These are phyloP conservation scores for Ladona fulva DNA, from an alignment of 1,140 invertebrate species.

Conservation along the genomic window DNA sequence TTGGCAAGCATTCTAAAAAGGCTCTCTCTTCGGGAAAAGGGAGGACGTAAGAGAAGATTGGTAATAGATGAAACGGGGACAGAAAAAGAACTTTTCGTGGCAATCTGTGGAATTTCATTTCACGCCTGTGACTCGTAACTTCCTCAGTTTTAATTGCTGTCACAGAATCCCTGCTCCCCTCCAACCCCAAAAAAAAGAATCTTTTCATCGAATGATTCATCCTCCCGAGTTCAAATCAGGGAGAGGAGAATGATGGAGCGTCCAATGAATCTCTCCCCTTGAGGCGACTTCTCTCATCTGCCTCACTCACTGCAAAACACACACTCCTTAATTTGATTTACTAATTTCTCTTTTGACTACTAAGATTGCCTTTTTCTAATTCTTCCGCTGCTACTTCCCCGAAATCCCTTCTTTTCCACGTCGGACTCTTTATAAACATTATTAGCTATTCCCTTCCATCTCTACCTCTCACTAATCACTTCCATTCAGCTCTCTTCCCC, in stretches of 20 bases:
- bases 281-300: neutral
- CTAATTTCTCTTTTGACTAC: neutral
- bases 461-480: neutral
- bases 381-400: neutral
- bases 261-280: neutral
- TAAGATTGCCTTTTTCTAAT: neutral
- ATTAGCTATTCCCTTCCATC: neutral
- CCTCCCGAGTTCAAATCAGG: neutral
- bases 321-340: conserved; percentile 1
- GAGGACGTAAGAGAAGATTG: neutral
- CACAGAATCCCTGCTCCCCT: neutral
- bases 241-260: neutral
- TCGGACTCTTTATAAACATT: too few species aligned
- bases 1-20: neutral
- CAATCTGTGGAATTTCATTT: conserved; percentile 10
- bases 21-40: neutral
- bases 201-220: neutral
- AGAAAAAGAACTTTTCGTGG: neutral
- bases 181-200: neutral
- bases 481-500: too few species aligned
- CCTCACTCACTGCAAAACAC: neutral
- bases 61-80: neutral
- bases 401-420: neutral
- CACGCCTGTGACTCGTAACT: neutral
- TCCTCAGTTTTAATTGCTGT: conserved; percentile 5